phyloP scores from a whole-genome alignment of 2,888 invertebrate species.

The Philereme vetulata region DNA sequence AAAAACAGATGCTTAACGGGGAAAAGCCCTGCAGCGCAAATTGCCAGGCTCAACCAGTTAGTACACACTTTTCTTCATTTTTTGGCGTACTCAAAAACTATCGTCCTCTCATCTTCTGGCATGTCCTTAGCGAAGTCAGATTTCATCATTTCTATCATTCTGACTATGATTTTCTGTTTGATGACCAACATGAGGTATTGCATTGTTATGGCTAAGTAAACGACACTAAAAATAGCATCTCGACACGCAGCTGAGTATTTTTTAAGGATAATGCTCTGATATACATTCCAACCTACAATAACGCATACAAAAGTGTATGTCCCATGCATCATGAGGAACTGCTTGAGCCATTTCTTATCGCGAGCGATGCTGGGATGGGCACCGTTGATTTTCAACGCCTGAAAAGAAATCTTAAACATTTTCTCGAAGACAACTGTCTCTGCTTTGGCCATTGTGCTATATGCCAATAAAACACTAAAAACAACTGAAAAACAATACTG shows the following conservation, averaged over 20 bases:
- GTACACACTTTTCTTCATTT: conserved; percentile 11
- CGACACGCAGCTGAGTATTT: conserved; percentile 14
- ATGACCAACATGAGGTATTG: conserved; percentile 17
- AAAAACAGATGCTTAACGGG: conserved; percentile 12
- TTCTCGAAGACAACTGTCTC: conserved; percentile 21
- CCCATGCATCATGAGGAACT: conserved; percentile 2
- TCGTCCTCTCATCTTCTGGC: conserved; percentile 11
- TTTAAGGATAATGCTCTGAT: not conserved
- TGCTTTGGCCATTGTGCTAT: no score
- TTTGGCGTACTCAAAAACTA: conserved; percentile 18
- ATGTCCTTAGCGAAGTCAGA: conserved; percentile 14
- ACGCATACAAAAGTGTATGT: not conserved
- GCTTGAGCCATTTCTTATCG: conserved; percentile 17
- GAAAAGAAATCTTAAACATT: conserved; percentile 14
- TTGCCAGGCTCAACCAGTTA: conserved; percentile 7
- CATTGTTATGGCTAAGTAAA: conserved; percentile 11
- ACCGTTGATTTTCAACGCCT: conserved; percentile 13
- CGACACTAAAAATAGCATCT: conserved; percentile 8
- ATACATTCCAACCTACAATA: conserved; percentile 4
- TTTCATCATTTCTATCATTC: conserved; percentile 23
- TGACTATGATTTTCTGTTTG: conserved; percentile 5
- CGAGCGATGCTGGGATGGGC: conserved; percentile 21
- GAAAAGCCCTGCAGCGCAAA: not conserved
- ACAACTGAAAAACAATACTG: no score
- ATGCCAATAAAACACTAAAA: no score